Conservation (phyloP, 2,888 invertebrate species). For the Nematopogon swammerdamellus region DNA sequence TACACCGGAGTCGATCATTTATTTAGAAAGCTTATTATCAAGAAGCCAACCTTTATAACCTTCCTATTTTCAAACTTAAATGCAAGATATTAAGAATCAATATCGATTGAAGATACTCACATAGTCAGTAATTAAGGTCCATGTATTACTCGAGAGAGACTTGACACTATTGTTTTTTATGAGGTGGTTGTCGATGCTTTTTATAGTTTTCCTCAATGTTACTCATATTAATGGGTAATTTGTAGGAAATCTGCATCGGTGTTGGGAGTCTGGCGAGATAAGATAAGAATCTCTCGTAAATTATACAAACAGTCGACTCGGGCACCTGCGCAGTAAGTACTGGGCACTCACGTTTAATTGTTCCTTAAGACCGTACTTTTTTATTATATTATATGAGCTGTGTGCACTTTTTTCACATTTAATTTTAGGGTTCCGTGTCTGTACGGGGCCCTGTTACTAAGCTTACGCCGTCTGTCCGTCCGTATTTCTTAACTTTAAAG, state of each 20-base stretch:
- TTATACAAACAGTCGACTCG: too few relatives aligned
- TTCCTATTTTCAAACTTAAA: not conserved
- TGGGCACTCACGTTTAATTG: too few relatives aligned
- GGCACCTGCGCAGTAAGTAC: too few relatives aligned
- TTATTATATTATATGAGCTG: too few relatives aligned
- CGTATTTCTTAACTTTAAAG: too few relatives aligned
- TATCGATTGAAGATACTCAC: not conserved
- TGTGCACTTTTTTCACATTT: too few relatives aligned
- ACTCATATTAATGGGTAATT: not conserved
- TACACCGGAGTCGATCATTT: conserved; percentile 34
- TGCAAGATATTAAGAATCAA: not conserved
- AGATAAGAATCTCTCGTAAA: too few relatives aligned
- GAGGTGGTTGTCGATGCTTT: not conserved
- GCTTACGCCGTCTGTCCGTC: too few relatives aligned
- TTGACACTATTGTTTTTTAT: not conserved
- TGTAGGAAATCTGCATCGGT: not conserved
- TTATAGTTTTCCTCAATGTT: not conserved
- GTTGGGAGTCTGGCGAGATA: too few relatives aligned
- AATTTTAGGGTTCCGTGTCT: too few relatives aligned
- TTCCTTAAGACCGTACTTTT: too few relatives aligned
- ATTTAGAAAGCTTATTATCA: conserved; percentile 45
- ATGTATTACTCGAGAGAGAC: not conserved
- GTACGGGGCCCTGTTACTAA: too few relatives aligned
- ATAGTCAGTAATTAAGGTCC: not conserved
- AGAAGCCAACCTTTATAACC: not conserved